Evolutionary conservation across 2,888 invertebrate genomes (phyloP).

Genomic region (Embidobia sp.): DNA sequence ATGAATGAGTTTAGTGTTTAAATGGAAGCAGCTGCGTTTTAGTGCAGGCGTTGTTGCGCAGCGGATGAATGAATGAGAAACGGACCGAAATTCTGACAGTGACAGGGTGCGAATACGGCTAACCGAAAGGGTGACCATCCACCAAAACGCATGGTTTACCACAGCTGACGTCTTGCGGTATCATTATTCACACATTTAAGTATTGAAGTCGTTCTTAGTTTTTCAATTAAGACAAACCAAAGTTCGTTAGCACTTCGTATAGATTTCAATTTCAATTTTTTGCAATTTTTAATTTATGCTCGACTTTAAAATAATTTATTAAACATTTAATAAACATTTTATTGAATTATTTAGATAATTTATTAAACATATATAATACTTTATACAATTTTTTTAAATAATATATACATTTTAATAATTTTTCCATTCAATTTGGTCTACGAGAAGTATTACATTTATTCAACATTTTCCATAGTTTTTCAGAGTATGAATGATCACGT

Average conservation of each 20-base stretch:
- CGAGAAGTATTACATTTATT: too few relatives aligned
- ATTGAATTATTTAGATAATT: too few relatives aligned
- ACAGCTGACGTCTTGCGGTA: slow-evolving; percentile 74
- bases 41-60: slow-evolving; percentile 66
- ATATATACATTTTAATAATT: too few relatives aligned
- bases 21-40: slow-evolving; percentile 56
- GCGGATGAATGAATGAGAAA: slow-evolving; percentile 72
- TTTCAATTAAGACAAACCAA: not conserved
- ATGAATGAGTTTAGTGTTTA: slow-evolving; percentile 48
- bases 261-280: too few relatives aligned
- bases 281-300: too few relatives aligned
- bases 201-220: not conserved
- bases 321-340: too few relatives aligned
- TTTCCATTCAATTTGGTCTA: too few relatives aligned
- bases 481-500: too few relatives aligned
- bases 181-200: slow-evolving; percentile 53
- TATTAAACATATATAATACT: too few relatives aligned
- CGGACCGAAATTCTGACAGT: slow-evolving; percentile 69
- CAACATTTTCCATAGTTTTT: too few relatives aligned
- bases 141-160: slow-evolving; percentile 74
- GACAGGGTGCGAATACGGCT: slow-evolving; percentile 77
- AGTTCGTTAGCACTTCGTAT: not conserved
- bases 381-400: too few relatives aligned
- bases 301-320: too few relatives aligned
- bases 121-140: slow-evolving; percentile 72